Base-by-base conservation (phyloP, 2,888 invertebrate species). In the Spilarctia lutea region DNA sequence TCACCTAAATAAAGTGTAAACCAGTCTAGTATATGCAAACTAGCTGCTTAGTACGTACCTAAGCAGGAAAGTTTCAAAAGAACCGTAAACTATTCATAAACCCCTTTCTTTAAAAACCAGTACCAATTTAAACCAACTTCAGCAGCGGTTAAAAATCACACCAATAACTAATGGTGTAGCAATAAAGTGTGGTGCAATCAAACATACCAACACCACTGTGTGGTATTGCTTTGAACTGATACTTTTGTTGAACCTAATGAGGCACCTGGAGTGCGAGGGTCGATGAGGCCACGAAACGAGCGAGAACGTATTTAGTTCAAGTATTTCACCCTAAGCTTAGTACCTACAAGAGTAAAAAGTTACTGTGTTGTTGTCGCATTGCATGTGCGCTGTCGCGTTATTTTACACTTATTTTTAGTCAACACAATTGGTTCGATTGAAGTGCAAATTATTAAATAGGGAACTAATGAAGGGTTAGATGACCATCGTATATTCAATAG, bases 161-260 rank as follows among this genome's bases (percentile, higher is more conserved):
- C 52, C 63, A 52, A 68, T 71, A 75, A 74, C 71, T 74, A 74
- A 75, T 75, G 27, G 75, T 45, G n/a, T 75, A 68, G 71, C 68
- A 68, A 73, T 71, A 67, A 70, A 69, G 48, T 72, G 72, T 39
- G 45, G 72, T 75, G 48, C 60, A 73, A 73, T 75, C 80, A 79
- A 81, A 85, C 81, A 81, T 75, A 74, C 42, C 63, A 79, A 48
- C 77, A 76, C 83, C 60, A 72, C 68, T 24, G 69, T 45, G 65
- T 66, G 65, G 68, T 73, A 73, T 76, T 33, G 88, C 91, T 93
- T 92, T 92, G 91, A 92, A 87, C 91, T 83, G 84, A 87, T 91
- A 92, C 92, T 91, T 88, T 86, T 86, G 91, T 85, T 81, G 84
- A 83, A 87, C 83, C 89, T 93, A 93, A 93, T 92, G 93, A 93